Percentiles rank a stretch among this genome's conserved stretches.
Conservation (phyloP, 2,797 vertebrate genomes). For the Apogon talboti region DNA sequence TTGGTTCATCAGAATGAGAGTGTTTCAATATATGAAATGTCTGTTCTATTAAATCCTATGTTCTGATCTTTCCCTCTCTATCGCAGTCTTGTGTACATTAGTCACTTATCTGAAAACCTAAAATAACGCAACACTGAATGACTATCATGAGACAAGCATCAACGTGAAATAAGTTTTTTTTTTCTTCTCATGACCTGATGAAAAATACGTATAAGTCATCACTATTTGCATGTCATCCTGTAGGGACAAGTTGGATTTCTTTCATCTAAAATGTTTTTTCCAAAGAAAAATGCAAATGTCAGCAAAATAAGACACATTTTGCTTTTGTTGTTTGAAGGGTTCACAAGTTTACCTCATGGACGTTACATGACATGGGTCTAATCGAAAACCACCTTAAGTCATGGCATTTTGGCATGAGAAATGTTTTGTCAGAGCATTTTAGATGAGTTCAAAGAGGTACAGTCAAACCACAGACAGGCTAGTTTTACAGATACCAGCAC, state of each 20-base stretch:
- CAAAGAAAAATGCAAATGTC: not conserved
- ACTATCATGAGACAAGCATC: conserved; percentile 49
- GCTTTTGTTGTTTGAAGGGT: not conserved
- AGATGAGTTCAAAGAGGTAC: conserved; percentile 34
- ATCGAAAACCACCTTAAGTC: conserved; percentile 5
- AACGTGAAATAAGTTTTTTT: conserved; percentile 7
- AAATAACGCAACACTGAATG: conserved; percentile 48
- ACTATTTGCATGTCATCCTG: not conserved
- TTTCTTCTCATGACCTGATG: not conserved
- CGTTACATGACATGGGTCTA: conserved; percentile 7
- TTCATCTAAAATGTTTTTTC: no score
- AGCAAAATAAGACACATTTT: not conserved
- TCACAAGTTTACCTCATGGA: not conserved
- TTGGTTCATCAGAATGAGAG: not conserved
- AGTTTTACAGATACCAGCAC: conserved; percentile 56
- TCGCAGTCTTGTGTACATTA: conserved; percentile 17
- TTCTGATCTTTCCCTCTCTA: not conserved
- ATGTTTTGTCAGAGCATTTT: conserved; percentile 39
- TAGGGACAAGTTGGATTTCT: no score
- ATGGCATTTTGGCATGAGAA: conserved; percentile 4
- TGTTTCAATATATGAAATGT: not conserved
- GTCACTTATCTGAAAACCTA: conserved; percentile 40
- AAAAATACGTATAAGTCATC: not conserved
- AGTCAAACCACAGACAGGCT: conserved; percentile 45
- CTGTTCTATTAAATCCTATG: not conserved